A percentile compares a stretch with the other conserved stretches of the same genome.
Evolutionary conservation across 2,113 vertebrate genomes (phyloP).

Genomic region (Cepphus grylle): DNA sequence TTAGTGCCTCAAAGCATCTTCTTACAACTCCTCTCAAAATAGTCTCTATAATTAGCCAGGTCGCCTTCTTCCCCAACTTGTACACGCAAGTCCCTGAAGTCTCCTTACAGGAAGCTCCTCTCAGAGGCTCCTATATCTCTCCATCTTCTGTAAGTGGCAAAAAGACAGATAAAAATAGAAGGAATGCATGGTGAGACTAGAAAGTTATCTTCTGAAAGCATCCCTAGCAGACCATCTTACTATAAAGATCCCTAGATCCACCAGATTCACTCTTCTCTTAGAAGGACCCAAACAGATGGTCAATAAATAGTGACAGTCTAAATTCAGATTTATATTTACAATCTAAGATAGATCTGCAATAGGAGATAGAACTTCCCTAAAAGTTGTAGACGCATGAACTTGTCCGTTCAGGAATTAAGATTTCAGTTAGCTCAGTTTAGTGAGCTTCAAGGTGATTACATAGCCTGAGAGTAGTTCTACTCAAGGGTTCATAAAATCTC

Average conservation of each 20-base stretch:
- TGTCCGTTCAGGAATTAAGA: not conserved
- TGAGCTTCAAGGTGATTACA: not conserved
- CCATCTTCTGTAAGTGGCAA: not conserved
- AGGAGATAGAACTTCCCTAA: not conserved
- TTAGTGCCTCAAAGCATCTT: not conserved
- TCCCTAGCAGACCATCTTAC: not conserved
- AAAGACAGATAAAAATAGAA: not conserved
- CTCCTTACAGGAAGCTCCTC: not conserved
- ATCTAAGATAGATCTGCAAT: not conserved
- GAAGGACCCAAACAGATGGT: not conserved
- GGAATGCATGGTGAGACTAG: not conserved
- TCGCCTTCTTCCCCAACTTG: not conserved
- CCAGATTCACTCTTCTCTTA: not conserved
- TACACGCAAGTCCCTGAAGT: not conserved
- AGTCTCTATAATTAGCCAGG: not conserved
- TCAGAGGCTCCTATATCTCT: not conserved
- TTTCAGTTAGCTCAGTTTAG: not conserved
- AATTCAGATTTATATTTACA: not conserved
- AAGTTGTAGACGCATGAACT: not conserved
- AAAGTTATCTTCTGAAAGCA: not conserved
- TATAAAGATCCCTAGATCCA: not conserved
- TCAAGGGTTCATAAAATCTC: not conserved
- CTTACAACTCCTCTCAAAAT: not conserved
- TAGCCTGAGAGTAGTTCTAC: not conserved
- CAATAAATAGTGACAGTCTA: not conserved